Evolutionary conservation across 2,888 invertebrate species (phyloP), one percentile per base, ranked within the genome.

Genomic region (Selenia dentaria): DNA sequence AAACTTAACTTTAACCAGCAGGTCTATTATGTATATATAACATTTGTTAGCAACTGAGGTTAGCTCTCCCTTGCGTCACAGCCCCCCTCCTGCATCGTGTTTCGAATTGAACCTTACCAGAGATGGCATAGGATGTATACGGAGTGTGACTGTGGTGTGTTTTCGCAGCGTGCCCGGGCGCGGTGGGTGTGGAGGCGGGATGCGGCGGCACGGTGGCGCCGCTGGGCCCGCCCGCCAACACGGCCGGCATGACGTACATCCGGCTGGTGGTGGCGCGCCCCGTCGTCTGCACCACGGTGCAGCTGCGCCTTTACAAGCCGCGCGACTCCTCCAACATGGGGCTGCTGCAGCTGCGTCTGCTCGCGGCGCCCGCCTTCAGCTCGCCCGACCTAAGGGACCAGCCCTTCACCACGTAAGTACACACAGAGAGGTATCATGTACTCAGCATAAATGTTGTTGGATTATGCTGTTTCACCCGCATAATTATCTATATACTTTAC

Each of bases 251-350:
- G 87, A 96, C 97, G 0, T 96, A 94, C 76, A 97, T 98, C 73
- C 94, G 96, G 37, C 92, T 98, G 12, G 95, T 95, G 62, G 90
- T 98, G 9, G 93, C 96, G 1, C 93, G 95, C 51, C 96, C 97
- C 1, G 95, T 97, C 81, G 95, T 98, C 9, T 96, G 96, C 27
- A 96, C 96, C 47, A 94, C 95, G 27, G 95, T 98, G 44, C 93
- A 97, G 39, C 88, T 97, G 25, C 74, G 90, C 0, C 76, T 91
- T 12, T 96, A 96, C 79, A 96, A 96, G 74, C 98, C 98, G 0
- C 91, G 96, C 22, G 98, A 98, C 69, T 96, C 96, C n/a, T 94
- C 94, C 61, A 97, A 96, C 68, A 95, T 98, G 74, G 97, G 98
- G 3, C 87, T 98, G 27, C 94, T 97, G 49, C 97, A 98, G 85